Percentiles rank a stretch among this genome's conserved stretches.
These are phyloP conservation scores for Plemyria rubiginata DNA, from an alignment of 2,888 invertebrate genomes.

Conservation along the genomic window DNA sequence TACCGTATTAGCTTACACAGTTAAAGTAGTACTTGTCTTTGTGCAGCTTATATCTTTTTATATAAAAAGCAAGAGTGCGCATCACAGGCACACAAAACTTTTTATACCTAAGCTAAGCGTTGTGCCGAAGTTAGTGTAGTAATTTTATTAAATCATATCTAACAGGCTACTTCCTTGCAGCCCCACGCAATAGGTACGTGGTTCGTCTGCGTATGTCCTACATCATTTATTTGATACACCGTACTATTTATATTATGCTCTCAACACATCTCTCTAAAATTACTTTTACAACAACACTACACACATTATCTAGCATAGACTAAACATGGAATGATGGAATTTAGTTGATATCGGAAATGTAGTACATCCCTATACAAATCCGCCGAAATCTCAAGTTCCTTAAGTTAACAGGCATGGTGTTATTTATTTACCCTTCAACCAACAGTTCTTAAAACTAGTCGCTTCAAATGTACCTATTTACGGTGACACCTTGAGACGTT, in stretches of 20 bases:
- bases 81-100: not conserved
- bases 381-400: too few relatives aligned
- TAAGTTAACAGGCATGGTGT: not conserved
- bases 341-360: too few relatives aligned
- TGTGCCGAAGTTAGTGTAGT: slow-evolving; percentile 1
- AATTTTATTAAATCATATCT: slow-evolving; percentile 24
- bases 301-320: not conserved
- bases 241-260: not conserved
- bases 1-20: not conserved
- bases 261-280: not conserved
- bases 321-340: too few relatives aligned
- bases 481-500: not conserved
- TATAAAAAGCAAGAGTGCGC: not conserved
- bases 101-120: not conserved
- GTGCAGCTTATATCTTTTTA: not conserved
- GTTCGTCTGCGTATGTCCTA: not conserved
- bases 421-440: not conserved
- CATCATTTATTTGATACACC: not conserved
- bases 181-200: not conserved
- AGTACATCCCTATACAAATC: too few relatives aligned
- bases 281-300: not conserved
- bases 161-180: slow-evolving; percentile 25
- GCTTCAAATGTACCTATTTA: not conserved
- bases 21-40: not conserved
- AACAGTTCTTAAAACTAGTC: not conserved